A percentile compares a stretch with the other conserved stretches of the same genome.
phyloP scores from a whole-genome alignment of 1,140 invertebrate species.

The Adelges cooleyi region DNA sequence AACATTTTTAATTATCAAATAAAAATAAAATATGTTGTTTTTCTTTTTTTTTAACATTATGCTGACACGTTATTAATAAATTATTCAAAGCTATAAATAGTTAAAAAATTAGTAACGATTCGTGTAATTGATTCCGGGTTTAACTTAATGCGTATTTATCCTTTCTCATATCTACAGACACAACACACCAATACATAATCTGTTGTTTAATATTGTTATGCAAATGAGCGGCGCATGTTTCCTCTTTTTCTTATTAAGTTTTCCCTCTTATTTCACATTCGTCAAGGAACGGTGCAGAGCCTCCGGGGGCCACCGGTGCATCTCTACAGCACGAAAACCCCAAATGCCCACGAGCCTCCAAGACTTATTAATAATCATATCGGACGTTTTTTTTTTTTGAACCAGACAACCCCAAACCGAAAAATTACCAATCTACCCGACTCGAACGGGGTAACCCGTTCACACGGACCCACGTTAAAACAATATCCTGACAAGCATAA shows the following conservation, averaged over 20 bases:
- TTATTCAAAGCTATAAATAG: too few species aligned
- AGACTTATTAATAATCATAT: slow-evolving; percentile 27
- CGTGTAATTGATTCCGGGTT: slow-evolving; percentile 21
- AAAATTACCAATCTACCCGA: too few species aligned
- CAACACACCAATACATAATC: background rate
- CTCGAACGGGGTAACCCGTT: too few species aligned
- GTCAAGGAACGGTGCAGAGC: background rate
- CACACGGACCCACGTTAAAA: too few species aligned
- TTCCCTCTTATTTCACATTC: slow-evolving; percentile 24
- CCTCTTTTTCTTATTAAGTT: slow-evolving; percentile 16
- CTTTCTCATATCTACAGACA: background rate
- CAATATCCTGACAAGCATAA: too few species aligned
- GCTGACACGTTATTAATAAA: too few species aligned
- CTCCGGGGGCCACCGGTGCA: background rate
- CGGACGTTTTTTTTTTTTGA: slow-evolving; percentile 27
- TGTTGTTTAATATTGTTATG: slow-evolving; percentile 19
- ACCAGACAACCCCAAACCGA: background rate
- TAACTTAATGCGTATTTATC: slow-evolving; percentile 11
- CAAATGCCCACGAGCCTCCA: slow-evolving; percentile 8
- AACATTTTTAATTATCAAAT: too few species aligned
- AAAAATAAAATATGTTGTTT: too few species aligned
- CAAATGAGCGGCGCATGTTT: slow-evolving; percentile 11
- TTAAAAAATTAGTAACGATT: too few species aligned
- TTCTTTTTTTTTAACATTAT: too few species aligned
- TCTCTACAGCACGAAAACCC: background rate